Conservation (phyloP, 2,888 invertebrate genomes). For the Scotopteryx bipunctaria region DNA sequence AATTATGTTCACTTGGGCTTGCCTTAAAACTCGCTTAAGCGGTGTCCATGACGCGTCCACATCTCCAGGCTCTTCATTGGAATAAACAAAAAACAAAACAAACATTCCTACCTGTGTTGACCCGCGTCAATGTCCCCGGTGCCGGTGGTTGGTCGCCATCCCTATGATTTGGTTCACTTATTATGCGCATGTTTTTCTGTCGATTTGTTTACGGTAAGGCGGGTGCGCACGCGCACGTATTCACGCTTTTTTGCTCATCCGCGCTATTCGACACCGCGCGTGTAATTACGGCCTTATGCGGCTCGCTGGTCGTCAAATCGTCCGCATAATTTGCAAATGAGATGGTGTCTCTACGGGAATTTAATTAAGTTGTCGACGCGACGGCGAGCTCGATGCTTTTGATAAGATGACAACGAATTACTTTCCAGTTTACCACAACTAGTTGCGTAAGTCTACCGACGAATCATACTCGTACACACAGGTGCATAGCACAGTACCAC, state of each 20-base stretch:
- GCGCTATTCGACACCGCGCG: conserved; percentile 17
- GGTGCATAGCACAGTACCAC: too few species aligned
- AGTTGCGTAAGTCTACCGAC: not conserved
- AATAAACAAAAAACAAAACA: not conserved
- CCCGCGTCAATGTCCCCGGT: conserved; percentile 3
- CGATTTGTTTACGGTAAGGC: conserved; percentile 25
- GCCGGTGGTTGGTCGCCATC: not conserved
- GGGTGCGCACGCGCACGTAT: conserved; percentile 20
- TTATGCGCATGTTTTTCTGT: conserved; percentile 27
- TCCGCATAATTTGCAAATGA: conserved; percentile 25
- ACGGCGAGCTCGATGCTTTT: not conserved
- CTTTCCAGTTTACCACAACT: too few species aligned
- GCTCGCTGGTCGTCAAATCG: conserved; percentile 6
- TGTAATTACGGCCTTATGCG: conserved; percentile 26
- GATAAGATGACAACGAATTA: not conserved
- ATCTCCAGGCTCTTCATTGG: not conserved
- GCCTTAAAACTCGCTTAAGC: too few species aligned
- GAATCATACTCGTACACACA: too few species aligned
- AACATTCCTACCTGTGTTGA: not conserved
- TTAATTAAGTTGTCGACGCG: conserved; percentile 4
- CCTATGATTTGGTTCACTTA: conserved; percentile 4
- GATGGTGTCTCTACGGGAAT: not conserved
- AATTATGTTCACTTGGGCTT: too few species aligned
- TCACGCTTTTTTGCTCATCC: conserved; percentile 24
- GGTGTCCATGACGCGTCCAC: too few species aligned